Evolutionary conservation across 2,888 invertebrate species (phyloP), one percentile per base, ranked within the genome.

Genomic region (Chouioia cunea): DNA sequence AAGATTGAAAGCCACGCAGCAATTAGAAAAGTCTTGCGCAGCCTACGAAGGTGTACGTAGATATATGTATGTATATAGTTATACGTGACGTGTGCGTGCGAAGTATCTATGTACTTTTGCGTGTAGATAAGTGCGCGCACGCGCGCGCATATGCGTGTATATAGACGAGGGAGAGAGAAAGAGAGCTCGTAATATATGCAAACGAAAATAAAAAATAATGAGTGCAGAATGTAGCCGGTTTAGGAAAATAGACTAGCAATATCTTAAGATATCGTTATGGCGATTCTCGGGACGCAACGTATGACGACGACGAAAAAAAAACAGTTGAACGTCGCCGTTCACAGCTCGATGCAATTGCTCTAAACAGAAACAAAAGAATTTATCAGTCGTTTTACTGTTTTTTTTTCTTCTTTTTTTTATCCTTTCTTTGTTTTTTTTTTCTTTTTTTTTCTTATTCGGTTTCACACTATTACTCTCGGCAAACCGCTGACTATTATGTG

Each of bases 221-320:
- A 62, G 36, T 68, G 68, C 68, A 72, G 46, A 52, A 44, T 50
- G 59, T 65, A 52, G 56, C 65, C 52, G 56, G 60, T 64, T 60
- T 59, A 18, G 22, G 54, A 59, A 65, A 65, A 52, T 65, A 50
- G 67, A 64, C 71, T 72, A 72, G 65, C 71, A 65, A 52, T 36
- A 27, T 27, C 27, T 27, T 27, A 6, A 27, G 27, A 27, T 27
- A 36, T 36, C 36, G 36, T 36, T 36, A 36, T 36, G 36, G 36
- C 36, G 36, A 36, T 36, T 36, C 4, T 6, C 6, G 6, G 6
- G 27, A 27, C 27, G 27, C 27, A 27, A 6, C 27, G 27, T 4
- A 27, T 27, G 27, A 27, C 27, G 4, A 27, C 27, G 36, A 36
- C 36, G 36, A 36, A 6, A 12, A 36, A 36, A 36, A 36, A 36